Evolutionary conservation across 2,113 vertebrate genomes (phyloP).

Genomic region (Excalfactoria chinensis): DNA sequence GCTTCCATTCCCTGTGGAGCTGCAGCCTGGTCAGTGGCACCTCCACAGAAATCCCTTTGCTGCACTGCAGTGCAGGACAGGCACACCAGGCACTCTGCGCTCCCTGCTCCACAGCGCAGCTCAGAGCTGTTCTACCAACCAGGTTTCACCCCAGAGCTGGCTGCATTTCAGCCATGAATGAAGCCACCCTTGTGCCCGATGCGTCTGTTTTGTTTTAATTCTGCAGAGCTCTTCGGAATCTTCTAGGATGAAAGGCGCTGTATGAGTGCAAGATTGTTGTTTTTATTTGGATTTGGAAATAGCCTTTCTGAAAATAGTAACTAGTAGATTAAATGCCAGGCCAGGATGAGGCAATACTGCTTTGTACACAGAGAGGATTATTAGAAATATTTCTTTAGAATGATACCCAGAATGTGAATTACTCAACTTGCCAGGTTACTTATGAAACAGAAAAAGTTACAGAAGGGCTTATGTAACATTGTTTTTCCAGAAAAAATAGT

Average conservation of each 20-base stretch:
- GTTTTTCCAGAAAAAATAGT: conserved; percentile 60
- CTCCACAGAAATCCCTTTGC: not conserved
- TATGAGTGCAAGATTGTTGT: conserved; percentile 55
- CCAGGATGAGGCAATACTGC: conserved; percentile 60
- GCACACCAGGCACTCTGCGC: not conserved
- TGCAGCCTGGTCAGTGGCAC: not conserved
- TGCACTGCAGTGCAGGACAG: not conserved
- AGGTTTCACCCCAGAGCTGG: not conserved
- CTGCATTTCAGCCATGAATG: conserved; percentile 12
- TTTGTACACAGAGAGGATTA: conserved; percentile 75
- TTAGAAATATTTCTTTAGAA: conserved; percentile 73
- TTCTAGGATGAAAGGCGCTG: conserved; percentile 31
- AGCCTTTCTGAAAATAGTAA: conserved; percentile 71
- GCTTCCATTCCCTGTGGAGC: not conserved
- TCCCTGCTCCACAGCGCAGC: not conserved
- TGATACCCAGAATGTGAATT: conserved; percentile 72
- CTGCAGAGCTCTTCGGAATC: conserved; percentile 43
- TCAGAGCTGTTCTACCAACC: not conserved
- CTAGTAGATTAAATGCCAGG: conserved; percentile 68
- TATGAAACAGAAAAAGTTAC: conserved; percentile 70
- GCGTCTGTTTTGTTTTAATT: conserved; percentile 56
- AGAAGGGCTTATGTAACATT: conserved; percentile 64
- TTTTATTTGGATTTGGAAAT: conserved; percentile 70
- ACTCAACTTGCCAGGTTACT: conserved; percentile 71
- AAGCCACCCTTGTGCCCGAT: conserved; percentile 39